Evolutionary conservation across 2,113 vertebrate genomes (phyloP), one percentile per base, ranked within the genome.

Genomic region (Stegastes partitus): DNA sequence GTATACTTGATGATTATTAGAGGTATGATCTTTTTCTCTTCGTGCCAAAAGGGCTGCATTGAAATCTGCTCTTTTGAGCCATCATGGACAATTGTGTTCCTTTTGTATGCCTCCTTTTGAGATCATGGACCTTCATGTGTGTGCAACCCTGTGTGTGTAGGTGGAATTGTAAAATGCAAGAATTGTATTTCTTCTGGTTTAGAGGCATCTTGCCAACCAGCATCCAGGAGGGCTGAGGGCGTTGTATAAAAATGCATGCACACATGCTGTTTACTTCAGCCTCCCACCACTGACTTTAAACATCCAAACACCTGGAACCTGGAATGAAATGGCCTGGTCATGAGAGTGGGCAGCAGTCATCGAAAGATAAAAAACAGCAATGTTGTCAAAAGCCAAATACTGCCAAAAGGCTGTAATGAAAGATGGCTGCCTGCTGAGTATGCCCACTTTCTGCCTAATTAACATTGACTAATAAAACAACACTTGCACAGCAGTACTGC

Each of bases 191-290:
- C 50, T 75, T 67, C 50, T 87, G 7, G 55, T 71, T 51, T 62
- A 53, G 85, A 88, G 83, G 82, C 81, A 70, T 74, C 68, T 87
- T 90, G 92, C 89, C 89, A 90, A 68, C 37, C 4, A 68, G 50
- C 73, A 80, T 80, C 73, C 72, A 70, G 83, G 72, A 78, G 76
- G 75, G 81, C 77, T 86, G 86, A 85, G 78, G 91, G 85, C 62
- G 57, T 88, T 84, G 83, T 77, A 93, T 94, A 79, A 92, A 94
- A 93, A 94, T 92, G 88, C 88, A 93, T 87, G 81, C 86, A 90
- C 88, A 92, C 92, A 92, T 92, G 91, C 85, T 94, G 92, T 91
- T 91, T 90, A 89, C 89, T 92, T 49, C 85, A 84, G 72, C 82
- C 77, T 91, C 91, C 89, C 88, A 93, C 87, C 86, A 84, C 84